Percentiles rank a stretch among this genome's conserved stretches.
phyloP scores from a whole-genome alignment of 1,140 invertebrate genomes.

The Samia ricini region DNA sequence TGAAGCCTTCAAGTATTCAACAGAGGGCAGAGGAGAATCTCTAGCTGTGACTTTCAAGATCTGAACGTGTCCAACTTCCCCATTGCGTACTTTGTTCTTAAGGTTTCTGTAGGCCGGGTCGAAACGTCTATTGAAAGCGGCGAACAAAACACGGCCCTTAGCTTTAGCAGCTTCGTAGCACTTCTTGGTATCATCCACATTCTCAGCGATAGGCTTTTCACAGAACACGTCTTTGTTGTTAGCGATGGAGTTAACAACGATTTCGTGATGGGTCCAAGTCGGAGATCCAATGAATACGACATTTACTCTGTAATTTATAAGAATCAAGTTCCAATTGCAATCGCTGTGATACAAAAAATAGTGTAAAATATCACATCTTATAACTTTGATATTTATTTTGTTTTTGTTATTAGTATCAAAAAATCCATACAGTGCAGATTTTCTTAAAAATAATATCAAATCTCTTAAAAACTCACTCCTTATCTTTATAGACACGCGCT shows the following conservation, averaged over 20 bases:
- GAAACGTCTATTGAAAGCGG: slow-evolving; percentile 84
- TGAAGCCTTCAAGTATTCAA: slow-evolving; percentile 80
- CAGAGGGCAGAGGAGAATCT: slow-evolving; percentile 80
- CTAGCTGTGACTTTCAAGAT: slow-evolving; percentile 81
- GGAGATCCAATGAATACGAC: slow-evolving; percentile 77
- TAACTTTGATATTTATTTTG: no score
- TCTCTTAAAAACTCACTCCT: slow-evolving; percentile 77
- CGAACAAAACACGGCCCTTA: slow-evolving; percentile 78
- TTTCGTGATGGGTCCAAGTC: slow-evolving; percentile 80
- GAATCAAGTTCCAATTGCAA: background rate
- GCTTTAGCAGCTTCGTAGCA: slow-evolving; percentile 81
- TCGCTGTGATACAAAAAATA: no score
- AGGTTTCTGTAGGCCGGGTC: slow-evolving; percentile 81
- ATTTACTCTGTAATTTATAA: background rate
- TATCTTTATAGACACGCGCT: slow-evolving; percentile 77
- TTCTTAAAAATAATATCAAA: no score
- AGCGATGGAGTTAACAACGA: slow-evolving; percentile 79
- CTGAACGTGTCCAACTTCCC: slow-evolving; percentile 81
- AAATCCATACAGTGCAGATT: no score
- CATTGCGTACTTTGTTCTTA: slow-evolving; percentile 73
- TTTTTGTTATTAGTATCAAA: no score
- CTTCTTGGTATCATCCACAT: slow-evolving; percentile 71
- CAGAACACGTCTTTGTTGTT: slow-evolving; percentile 82
- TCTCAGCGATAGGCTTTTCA: slow-evolving; percentile 80
- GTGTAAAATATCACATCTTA: no score